These are phyloP conservation scores for Euwallacea similis DNA, from an alignment of 1,140 invertebrate species.

Conservation along the genomic window DNA sequence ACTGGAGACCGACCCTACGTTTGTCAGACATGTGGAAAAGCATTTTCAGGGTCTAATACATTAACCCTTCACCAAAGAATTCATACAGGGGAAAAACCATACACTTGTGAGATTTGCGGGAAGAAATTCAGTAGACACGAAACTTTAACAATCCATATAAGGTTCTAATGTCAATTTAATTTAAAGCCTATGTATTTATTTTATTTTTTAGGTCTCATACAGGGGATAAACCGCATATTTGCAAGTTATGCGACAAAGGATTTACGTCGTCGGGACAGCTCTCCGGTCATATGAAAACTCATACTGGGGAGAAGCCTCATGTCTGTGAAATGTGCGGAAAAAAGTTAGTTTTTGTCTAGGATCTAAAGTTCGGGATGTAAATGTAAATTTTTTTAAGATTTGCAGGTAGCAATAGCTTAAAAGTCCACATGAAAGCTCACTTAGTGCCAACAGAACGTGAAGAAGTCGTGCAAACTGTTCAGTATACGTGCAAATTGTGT, in stretches of 20 bases:
- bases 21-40: constrained; percentile 56
- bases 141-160: constrained; percentile 53
- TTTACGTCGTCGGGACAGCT: constrained; percentile 51
- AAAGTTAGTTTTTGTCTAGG: constrained; percentile 41
- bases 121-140: constrained; percentile 57
- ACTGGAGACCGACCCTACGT: constrained; percentile 55
- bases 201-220: constrained; percentile 50
- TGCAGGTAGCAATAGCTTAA: constrained; percentile 51
- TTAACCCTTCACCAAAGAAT: constrained; percentile 60
- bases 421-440: constrained; percentile 49
- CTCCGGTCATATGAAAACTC: constrained; percentile 49
- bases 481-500: constrained; percentile 81
- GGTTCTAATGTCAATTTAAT: neutral
- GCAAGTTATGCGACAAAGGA: constrained; percentile 54
- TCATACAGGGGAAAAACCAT: constrained; percentile 66
- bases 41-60: constrained; percentile 56
- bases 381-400: constrained; percentile 45
- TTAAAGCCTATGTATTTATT: no score
- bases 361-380: neutral
- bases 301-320: constrained; percentile 50
- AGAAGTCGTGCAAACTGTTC: constrained; percentile 49
- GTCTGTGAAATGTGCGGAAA: constrained; percentile 48
- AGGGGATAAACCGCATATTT: constrained; percentile 55
- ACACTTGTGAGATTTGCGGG: constrained; percentile 62
- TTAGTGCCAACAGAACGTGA: constrained; percentile 58